Evolutionary conservation across 2,797 vertebrate species (phyloP).

Genomic region (Craterocephalus amniculus): DNA sequence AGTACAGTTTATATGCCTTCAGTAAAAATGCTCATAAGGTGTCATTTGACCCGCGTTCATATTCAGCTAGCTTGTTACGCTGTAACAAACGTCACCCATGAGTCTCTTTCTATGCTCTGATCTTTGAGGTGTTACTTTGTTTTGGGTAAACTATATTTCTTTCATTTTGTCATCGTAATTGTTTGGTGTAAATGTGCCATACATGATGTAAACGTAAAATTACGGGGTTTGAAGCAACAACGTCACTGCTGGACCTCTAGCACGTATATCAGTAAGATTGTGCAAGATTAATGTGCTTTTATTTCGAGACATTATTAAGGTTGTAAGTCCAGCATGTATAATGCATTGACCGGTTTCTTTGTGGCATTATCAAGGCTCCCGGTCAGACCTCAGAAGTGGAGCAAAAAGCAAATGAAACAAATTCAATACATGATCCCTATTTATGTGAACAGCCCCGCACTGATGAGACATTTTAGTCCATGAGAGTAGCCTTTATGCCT

Average conservation of each 20-base stretch:
- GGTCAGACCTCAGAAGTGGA: not conserved
- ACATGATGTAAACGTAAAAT: not conserved
- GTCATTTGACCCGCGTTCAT: constrained; percentile 1
- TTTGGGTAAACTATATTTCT: not conserved
- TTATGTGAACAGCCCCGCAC: not conserved
- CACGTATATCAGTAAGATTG: not conserved
- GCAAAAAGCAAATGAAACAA: not conserved
- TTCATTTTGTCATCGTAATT: not conserved
- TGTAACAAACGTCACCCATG: not conserved
- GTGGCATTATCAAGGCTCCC: not conserved
- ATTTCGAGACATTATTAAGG: not conserved
- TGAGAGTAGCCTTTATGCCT: not conserved
- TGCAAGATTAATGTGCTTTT: not conserved
- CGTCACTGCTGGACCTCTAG: constrained; percentile 5
- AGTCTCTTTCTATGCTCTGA: not conserved
- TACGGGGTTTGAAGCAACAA: constrained; percentile 32
- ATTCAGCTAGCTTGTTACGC: constrained; percentile 16
- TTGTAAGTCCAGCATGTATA: not conserved
- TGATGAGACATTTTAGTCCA: not conserved
- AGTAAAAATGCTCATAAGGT: not conserved
- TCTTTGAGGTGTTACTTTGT: not conserved
- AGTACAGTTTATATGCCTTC: not conserved
- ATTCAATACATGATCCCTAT: not conserved
- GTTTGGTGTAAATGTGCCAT: not conserved
- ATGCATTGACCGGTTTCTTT: not conserved